Evolutionary conservation across 2,797 vertebrate species (phyloP).

Genomic region (Falco naumanni): DNA sequence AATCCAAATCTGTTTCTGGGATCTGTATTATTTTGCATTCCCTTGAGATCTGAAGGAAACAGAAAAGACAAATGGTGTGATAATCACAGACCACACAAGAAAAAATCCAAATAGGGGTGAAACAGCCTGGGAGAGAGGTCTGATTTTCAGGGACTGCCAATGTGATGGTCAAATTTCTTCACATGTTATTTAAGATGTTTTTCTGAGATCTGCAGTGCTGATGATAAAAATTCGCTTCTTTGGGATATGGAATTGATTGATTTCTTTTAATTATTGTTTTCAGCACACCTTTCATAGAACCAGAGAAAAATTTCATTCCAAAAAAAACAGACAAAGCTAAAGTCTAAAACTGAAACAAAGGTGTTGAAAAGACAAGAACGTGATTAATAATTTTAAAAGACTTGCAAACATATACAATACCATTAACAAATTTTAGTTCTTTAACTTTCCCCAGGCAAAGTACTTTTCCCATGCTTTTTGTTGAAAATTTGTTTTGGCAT

Average conservation of each 20-base stretch:
- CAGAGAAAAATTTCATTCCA: background rate
- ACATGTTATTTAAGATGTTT: background rate
- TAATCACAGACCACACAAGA: constrained; percentile 1
- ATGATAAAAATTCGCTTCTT: background rate
- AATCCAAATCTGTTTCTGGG: constrained; percentile 39
- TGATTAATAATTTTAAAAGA: background rate
- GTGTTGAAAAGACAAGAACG: background rate
- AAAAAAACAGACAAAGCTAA: background rate
- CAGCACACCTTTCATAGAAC: background rate
- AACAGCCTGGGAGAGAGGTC: background rate
- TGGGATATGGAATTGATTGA: background rate
- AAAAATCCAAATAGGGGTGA: constrained; percentile 10
- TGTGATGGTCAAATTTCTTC: constrained; percentile 16
- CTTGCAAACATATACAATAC: background rate
- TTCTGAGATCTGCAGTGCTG: background rate
- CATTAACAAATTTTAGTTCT: background rate
- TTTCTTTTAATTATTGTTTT: background rate
- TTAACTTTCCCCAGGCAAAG: background rate
- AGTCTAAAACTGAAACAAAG: background rate
- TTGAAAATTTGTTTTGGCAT: background rate
- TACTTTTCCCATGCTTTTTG: background rate
- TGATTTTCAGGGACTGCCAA: constrained; percentile 32
- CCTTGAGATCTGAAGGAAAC: constrained; percentile 2
- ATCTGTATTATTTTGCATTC: constrained; percentile 38
- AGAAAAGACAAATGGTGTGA: constrained; percentile 49